phyloP scores from a whole-genome alignment of 2,113 vertebrate genomes.

The Eudyptes chrysolophus region DNA sequence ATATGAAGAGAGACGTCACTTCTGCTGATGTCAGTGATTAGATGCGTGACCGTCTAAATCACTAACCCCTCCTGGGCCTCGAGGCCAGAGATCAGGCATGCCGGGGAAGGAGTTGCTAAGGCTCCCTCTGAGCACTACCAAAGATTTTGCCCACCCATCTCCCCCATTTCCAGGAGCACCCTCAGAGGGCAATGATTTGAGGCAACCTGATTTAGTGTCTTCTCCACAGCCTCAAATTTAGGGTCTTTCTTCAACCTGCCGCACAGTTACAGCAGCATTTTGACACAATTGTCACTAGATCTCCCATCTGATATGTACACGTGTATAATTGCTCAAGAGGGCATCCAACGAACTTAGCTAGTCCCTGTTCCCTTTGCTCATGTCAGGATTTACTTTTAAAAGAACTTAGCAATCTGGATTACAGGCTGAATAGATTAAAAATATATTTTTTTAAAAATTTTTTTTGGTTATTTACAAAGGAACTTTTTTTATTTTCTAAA shows the following conservation, averaged over 20 bases:
- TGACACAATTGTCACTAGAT: not conserved
- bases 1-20: not conserved
- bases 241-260: not conserved
- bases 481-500: not conserved
- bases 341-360: fast-evolving
- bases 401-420: not conserved
- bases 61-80: not conserved
- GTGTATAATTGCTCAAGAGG: not conserved
- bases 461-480: not conserved
- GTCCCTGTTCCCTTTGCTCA: not conserved
- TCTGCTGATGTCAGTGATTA: not conserved
- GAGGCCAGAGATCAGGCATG: not conserved
- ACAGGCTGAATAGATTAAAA: not conserved
- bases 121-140: not conserved
- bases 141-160: not conserved
- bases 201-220: not conserved
- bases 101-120: not conserved
- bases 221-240: not conserved
- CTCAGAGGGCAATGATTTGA: not conserved
- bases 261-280: not conserved
- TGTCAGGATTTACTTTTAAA: not conserved
- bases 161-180: not conserved
- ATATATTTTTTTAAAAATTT: not conserved
- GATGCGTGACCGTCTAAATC: not conserved
- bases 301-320: not conserved